Base-by-base conservation (phyloP, 2,113 vertebrate species). In the Azemiops feae region DNA sequence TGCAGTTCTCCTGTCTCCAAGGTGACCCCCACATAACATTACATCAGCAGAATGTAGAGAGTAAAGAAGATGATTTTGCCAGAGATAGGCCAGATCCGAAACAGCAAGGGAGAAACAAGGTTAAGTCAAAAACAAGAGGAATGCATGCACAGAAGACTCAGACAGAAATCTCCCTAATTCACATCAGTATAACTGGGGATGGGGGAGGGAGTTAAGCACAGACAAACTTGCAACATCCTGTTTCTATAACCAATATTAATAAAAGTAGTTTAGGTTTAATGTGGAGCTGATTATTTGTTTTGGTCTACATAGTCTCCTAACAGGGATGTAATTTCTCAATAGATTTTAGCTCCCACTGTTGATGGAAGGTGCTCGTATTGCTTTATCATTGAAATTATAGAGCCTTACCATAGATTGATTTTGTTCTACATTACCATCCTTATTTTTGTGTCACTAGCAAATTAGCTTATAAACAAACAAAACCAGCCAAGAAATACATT, bases 381-480 rank as follows among this genome's bases (percentile, higher is more conserved):
- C 3, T 8, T 34, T 74, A 18, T 10, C 92, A 34, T 4, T 92
- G 39, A n/a, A 57, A 25, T 47, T 45, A 53, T 5, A 54, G 30
- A 81, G 0, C 3, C 88, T 7, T 94, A 89, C 91, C 93, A 94
- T 93, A 22, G 92, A 88, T n/a, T 22, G 22, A 22, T 23, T 23
- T 64, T 53, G n/a, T 16, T 20, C 16, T 50, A 10, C 47, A 50
- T 50, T 50, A 27, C 14, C 25, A 54, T 25, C 57, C 39, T 81
- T 93, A 93, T 93, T 91, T 94, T 92, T 94, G 92, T 94, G 60
- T 69, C 81, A 8, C n/a, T 3, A 12, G 23, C 4, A 10, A 90
- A 86, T 39, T 34, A 90, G 23, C 47, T 55, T 81, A 22, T 4
- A 81, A 43, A 43, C 74, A 22, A 81, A 43, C 7, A 43, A 81